Evolutionary conservation across 2,113 vertebrate species (phyloP), one percentile per base, ranked within the genome.

Genomic region (Lontra canadensis): DNA sequence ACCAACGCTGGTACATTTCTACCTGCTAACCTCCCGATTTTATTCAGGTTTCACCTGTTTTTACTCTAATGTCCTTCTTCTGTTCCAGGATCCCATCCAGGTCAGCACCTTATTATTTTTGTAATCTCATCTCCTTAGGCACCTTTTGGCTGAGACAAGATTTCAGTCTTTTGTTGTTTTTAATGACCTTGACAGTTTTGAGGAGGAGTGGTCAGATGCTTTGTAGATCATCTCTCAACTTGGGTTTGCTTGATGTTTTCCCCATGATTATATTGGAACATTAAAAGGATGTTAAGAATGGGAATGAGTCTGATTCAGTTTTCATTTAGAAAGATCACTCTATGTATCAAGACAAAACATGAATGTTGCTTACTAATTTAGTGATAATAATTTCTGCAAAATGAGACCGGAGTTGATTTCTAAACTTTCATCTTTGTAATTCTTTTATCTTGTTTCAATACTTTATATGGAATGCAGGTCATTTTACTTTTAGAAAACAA

Each of bases 401-500:
- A 73, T 67, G 59, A 96, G 73, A 86, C 34, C 26, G 52, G 34
- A 96, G 1, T 79, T 81, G 47, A 49, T 90, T 94, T 95, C 57
- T 49, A 39, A 84, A 94, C 49, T 61, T 91, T 88, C 55, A 63
- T 76, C 57, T 81, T 83, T 89, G 42, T 42, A 17, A 88, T 92
- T 89, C 80, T 84, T 91, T 90, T 80, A 81, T 86, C 79, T 78
- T 81, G 55, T 55, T 90, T 96, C n/a, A 88, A 52, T 88, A 44
- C 31, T 84, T 42, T 36, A 34, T 63, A 34, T 55, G 88, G 49
- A 84, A 93, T 87, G 17, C n/a, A 84, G 49, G 21, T 65, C 39
- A 36, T 47, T 96, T 94, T 92, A 36, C 73, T 80, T 96, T 81
- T 85, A 13, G 42, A 91, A 94, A 94, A 94, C 52, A 88, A 96